These are phyloP conservation scores for Drosophila birchii DNA, from an alignment of 2,888 invertebrate species.

Conservation along the genomic window DNA sequence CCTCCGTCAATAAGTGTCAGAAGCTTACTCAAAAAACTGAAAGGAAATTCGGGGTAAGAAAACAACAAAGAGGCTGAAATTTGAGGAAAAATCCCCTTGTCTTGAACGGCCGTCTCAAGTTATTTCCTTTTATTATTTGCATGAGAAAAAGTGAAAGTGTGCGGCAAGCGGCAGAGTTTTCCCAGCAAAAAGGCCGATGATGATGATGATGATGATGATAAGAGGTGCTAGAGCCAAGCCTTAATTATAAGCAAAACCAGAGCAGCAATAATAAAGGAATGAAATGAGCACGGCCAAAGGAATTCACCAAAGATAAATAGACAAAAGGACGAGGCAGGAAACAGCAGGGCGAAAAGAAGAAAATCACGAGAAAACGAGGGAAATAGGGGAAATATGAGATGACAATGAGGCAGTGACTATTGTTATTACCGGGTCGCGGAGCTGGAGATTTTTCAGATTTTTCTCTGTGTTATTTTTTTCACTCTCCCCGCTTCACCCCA, in stretches of 20 bases:
- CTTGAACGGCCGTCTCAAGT: conserved; percentile 45
- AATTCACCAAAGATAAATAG: conserved; percentile 75
- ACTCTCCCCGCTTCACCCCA: conserved; percentile 1
- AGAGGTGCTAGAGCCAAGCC: conserved; percentile 46
- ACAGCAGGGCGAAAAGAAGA: conserved; percentile 1
- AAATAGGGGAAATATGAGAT: conserved; percentile 45
- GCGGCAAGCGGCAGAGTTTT: conserved; percentile 10
- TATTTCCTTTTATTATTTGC: conserved; percentile 58
- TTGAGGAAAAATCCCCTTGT: conserved; percentile 35
- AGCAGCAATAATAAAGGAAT: conserved; percentile 54
- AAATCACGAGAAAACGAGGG: conserved; percentile 19
- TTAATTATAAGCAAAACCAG: conserved; percentile 69
- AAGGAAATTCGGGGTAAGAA: conserved; percentile 17
- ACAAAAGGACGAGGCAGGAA: conserved; percentile 60
- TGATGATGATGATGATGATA: conserved; percentile 16
- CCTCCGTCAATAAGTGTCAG: conserved; percentile 33
- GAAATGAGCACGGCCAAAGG: conserved; percentile 63
- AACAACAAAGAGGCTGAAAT: conserved; percentile 20
- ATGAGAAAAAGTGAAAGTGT: conserved; percentile 45
- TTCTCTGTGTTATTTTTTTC: conserved; percentile 30
- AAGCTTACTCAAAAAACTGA: conserved; percentile 2
- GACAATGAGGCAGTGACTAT: conserved; percentile 56
- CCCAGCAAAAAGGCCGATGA: conserved; percentile 21
- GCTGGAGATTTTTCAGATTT: conserved; percentile 68
- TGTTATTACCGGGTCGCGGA: conserved; percentile 55